phyloP scores from a whole-genome alignment of 2,888 invertebrate species.

The Drosophila melanosoma region DNA sequence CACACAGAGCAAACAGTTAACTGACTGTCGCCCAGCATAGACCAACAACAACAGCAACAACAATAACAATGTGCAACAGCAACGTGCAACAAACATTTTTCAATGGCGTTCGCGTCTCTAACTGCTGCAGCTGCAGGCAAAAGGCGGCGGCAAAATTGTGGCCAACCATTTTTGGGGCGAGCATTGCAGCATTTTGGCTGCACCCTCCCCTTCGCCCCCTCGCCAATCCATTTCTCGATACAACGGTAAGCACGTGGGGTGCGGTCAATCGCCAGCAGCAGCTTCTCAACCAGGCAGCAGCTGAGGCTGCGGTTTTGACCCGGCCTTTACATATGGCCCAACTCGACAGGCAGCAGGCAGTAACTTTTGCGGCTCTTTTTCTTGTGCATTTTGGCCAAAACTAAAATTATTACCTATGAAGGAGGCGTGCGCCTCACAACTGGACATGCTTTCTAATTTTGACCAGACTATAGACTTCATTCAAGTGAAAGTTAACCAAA shows the following conservation, averaged over 20 bases:
- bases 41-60: slow-evolving; percentile 35
- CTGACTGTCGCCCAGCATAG: slow-evolving; percentile 63
- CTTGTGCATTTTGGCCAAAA: slow-evolving; percentile 15
- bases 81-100: slow-evolving; percentile 46
- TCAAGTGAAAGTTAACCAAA: slow-evolving; percentile 54
- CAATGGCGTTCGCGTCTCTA: slow-evolving; percentile 70
- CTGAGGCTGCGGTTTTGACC: slow-evolving; percentile 30
- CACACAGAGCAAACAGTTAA: slow-evolving; percentile 48
- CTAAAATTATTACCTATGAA: slow-evolving; percentile 61
- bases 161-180: slow-evolving; percentile 59
- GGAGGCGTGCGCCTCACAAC: slow-evolving; percentile 57
- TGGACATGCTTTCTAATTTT: slow-evolving; percentile 62
- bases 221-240: slow-evolving; percentile 1
- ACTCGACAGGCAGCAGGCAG: slow-evolving; percentile 1
- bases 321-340: slow-evolving; percentile 66
- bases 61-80: slow-evolving; percentile 34
- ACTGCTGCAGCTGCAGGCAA: slow-evolving; percentile 73
- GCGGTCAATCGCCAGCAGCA: slow-evolving; percentile 58
- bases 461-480: slow-evolving; percentile 20
- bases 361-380: background rate
- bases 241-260: slow-evolving; percentile 70
- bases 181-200: slow-evolving; percentile 52
- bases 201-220: slow-evolving; percentile 16
- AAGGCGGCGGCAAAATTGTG: slow-evolving; percentile 51
- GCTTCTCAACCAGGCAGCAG: slow-evolving; percentile 9